Base-by-base conservation (phyloP, 2,888 invertebrate species). In the Troilus luridus region DNA sequence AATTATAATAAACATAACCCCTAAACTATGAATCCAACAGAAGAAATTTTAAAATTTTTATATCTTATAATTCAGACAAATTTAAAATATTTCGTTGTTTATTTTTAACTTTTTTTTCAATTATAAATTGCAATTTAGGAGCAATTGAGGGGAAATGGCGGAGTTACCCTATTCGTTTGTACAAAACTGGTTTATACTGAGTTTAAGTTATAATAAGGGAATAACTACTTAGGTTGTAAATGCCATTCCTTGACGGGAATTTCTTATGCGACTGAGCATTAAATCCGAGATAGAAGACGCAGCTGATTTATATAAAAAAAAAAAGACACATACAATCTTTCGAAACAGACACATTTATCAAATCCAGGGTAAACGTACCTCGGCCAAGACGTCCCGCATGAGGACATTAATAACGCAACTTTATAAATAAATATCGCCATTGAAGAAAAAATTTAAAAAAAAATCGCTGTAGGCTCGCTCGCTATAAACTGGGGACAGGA, bases 401-500 rank as follows among this genome's bases (percentile, higher is more conserved):
- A 54, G 54, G 7, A 12, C 54, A 81, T 81, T 81, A 81, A 81
- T 81, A 81, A 81, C 54, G 54, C 54, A 81, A 27, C 54, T 54
- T 17, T 41, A 81, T 54, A 54, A 81, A 81, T 54, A 81, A 81
- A 81, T 54, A 81, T 81, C 67, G 14, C 67, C 67, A 67, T 14
- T 67, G 67, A 81, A 81, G 19, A 67, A 41, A 81, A 54, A n/a
- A n/a, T n/a, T n/a, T n/a, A n/a, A n/a, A n/a, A 81, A 81, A 54
- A 19, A 19, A 17, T 41, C 9, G 54, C 54, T 41, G 54, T 1
- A 41, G 81, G 21, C 19, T 41, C 54, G 54, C 54, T 54, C 12
- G 54, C 54, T 17, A 81, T 81, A 54, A 81, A 81, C 19, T 81
- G 81, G 81, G 21, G 81, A 81, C 19, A 19, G 81, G 81, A 81